These are phyloP conservation scores for Poicephalus gulielmi DNA, from an alignment of 2,113 vertebrate genomes.

Conservation along the genomic window DNA sequence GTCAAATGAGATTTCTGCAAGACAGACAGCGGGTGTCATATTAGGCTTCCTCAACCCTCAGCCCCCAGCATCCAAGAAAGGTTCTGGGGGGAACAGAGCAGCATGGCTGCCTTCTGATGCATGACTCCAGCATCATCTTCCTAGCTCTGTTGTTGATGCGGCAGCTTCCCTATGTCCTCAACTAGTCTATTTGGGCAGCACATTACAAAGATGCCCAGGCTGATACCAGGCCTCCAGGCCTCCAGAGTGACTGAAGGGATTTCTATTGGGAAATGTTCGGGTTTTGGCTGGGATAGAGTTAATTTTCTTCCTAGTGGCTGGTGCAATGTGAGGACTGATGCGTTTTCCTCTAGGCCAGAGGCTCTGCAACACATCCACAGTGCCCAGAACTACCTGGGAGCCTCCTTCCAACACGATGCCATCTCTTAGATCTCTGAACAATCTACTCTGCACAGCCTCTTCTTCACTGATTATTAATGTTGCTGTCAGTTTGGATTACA, in stretches of 20 bases:
- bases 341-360: not conserved
- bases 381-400: not conserved
- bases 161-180: not conserved
- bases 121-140: accelerated
- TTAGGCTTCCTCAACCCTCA: not conserved
- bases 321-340: not conserved
- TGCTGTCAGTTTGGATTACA: conserved; percentile 79
- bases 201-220: not conserved
- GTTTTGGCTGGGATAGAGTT: not conserved
- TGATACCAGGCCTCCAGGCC: not conserved
- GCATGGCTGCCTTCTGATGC: not conserved
- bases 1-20: conserved; percentile 47
- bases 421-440: conserved; percentile 15
- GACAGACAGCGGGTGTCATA: not conserved
- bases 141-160: not conserved
- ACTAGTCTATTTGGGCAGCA: not conserved
- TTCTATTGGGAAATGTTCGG: not conserved
- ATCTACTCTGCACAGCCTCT: conserved; percentile 14
- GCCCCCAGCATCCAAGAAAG: not conserved
- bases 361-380: conserved; percentile 6
- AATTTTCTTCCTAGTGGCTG: not conserved
- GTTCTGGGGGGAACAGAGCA: not conserved
- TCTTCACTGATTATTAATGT: conserved; percentile 57
- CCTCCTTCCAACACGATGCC: not conserved
- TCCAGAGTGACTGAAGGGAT: not conserved